Conservation (phyloP, 1,140 invertebrate genomes). For the Brachionus rotundiformis region DNA sequence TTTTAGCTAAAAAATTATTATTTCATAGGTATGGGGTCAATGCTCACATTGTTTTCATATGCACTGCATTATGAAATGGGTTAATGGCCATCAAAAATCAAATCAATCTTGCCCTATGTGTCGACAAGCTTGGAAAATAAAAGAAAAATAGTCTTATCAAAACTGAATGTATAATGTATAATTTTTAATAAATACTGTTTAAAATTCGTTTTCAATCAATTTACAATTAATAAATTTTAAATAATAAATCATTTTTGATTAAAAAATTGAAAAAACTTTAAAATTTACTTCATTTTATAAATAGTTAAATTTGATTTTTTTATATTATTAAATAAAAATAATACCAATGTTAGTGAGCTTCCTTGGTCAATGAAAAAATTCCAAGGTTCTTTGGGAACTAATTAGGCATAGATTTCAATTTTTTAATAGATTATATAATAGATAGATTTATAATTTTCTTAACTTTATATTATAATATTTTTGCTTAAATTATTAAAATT, state of each 20-base stretch:
- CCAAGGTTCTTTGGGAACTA: too few species aligned
- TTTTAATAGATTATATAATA: too few species aligned
- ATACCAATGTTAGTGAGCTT: too few species aligned
- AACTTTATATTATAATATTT: conserved; percentile 28
- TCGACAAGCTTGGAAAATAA: conserved; percentile 82
- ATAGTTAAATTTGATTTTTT: too few species aligned
- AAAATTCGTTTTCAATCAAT: background rate
- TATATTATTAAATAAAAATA: too few species aligned
- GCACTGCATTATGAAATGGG: conserved; percentile 99
- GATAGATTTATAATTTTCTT: background rate
- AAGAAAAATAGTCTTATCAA: conserved; percentile 28
- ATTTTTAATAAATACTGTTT: background rate
- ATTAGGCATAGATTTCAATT: too few species aligned
- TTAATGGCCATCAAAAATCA: conserved; percentile 84
- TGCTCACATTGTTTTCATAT: conserved; percentile 99
- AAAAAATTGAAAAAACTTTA: too few species aligned
- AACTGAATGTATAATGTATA: background rate
- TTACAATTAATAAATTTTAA: background rate
- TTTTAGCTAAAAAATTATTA: background rate
- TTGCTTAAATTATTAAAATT: background rate
- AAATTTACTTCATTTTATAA: too few species aligned
- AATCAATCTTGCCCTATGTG: conserved; percentile 98
- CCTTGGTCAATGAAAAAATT: too few species aligned
- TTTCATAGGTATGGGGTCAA: conserved; percentile 75
- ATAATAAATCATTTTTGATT: too few species aligned